Percentiles rank a stretch among this genome's conserved stretches.
phyloP scores from a whole-genome alignment of 2,888 invertebrate genomes.

The Chirona hameri region DNA sequence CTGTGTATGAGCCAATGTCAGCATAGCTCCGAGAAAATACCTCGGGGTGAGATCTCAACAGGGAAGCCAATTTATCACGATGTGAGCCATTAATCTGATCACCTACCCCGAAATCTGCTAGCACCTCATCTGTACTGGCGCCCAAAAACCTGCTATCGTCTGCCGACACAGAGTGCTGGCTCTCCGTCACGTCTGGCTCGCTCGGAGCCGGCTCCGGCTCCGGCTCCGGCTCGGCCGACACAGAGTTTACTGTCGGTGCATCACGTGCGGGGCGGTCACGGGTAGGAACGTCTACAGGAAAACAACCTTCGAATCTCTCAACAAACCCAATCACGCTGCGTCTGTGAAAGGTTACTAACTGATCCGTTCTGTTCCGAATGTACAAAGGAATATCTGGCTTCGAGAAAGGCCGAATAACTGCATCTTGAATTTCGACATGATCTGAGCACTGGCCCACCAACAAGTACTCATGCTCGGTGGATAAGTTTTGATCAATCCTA shows the following conservation, averaged over 20 bases:
- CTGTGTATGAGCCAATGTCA: not conserved
- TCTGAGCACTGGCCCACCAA: not conserved
- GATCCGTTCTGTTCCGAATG: not conserved
- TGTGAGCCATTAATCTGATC: not conserved
- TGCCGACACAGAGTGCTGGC: not conserved
- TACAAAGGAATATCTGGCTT: not conserved
- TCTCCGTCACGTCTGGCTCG: not conserved
- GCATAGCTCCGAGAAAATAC: not conserved
- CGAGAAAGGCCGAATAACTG: not conserved
- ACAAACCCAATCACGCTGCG: not conserved
- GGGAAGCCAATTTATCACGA: not conserved
- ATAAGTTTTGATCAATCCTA: not conserved
- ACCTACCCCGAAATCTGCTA: not conserved
- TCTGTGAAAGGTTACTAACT: not conserved
- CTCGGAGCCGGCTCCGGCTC: not conserved
- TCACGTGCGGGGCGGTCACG: not conserved
- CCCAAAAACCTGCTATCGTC: not conserved
- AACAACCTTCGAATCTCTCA: not conserved
- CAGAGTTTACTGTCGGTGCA: not conserved
- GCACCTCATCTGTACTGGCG: not conserved
- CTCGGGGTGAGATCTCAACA: not conserved
- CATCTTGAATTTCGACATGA: not conserved
- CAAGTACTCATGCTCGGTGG: not conserved
- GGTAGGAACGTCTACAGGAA: not conserved
- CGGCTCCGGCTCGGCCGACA: too few species aligned